Conservation (phyloP, 2,888 invertebrate species). For the Leptothorax acervorum region DNA sequence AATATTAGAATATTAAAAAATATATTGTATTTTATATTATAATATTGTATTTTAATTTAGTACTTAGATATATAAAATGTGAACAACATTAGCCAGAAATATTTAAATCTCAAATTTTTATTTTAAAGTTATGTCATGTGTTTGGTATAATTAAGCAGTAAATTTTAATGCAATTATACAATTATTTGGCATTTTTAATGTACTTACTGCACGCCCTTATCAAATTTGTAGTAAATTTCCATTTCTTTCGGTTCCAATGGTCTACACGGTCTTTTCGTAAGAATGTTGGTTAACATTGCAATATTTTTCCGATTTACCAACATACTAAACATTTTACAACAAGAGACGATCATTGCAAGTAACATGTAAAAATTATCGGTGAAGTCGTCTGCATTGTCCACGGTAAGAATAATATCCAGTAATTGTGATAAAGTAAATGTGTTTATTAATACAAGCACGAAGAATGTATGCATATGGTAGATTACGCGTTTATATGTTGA, state of each 20-base stretch:
- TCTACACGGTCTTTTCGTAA: conserved; percentile 36
- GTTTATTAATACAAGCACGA: conserved; percentile 50
- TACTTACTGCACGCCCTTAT: conserved; percentile 31
- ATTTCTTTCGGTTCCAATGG: conserved; percentile 41
- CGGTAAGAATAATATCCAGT: conserved; percentile 58
- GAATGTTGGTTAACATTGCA: conserved; percentile 4
- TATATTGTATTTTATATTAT: background rate
- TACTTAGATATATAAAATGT: background rate
- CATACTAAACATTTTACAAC: conserved; percentile 65
- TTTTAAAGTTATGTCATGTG: background rate
- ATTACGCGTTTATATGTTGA: conserved; percentile 51
- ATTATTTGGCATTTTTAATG: background rate
- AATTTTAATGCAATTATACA: background rate
- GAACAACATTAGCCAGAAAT: background rate
- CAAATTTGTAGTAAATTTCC: conserved; percentile 51
- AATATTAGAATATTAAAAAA: background rate
- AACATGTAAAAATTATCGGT: conserved; percentile 68
- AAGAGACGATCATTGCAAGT: conserved; percentile 55
- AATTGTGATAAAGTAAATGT: conserved; percentile 55
- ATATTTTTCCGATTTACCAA: conserved; percentile 54
- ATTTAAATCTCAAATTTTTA: background rate
- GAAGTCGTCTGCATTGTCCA: conserved; percentile 60
- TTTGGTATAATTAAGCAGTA: background rate
- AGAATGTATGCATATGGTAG: conserved; percentile 57
- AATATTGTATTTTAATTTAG: background rate